phyloP scores from a whole-genome alignment of 2,113 vertebrate species.

The Mobula birostris region DNA sequence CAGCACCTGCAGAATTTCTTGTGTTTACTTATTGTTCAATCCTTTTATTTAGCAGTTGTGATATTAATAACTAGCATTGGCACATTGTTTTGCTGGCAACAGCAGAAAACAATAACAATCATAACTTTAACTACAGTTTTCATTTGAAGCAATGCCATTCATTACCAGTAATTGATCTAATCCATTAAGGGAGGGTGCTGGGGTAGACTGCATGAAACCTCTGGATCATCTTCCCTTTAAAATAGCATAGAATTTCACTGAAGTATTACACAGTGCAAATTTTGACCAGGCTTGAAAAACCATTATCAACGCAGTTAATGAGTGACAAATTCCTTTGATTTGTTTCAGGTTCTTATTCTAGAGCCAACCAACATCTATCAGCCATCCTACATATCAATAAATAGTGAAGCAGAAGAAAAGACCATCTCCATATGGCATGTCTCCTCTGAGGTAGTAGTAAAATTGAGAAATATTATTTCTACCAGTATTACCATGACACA shows the following conservation, averaged over 20 bases:
- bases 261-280: background rate
- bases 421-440: constrained; percentile 86
- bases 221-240: background rate
- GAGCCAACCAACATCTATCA: constrained; percentile 86
- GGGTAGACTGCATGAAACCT: background rate
- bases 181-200: background rate
- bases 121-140: background rate
- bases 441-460: constrained; percentile 78
- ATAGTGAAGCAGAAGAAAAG: constrained; percentile 83
- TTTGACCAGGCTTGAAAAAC: too few relatives aligned
- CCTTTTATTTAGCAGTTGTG: background rate
- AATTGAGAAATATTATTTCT: constrained; percentile 14
- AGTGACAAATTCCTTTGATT: background rate
- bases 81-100: background rate
- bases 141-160: background rate
- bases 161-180: background rate
- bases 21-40: background rate
- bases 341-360: constrained; percentile 79
- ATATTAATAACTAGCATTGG: background rate
- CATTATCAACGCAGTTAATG: background rate
- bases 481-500: background rate
- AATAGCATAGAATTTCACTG: background rate
- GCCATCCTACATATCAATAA: constrained; percentile 86
- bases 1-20: too few relatives aligned
- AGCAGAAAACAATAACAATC: background rate